Base-by-base conservation (phyloP, 30 jellyfish, hydroid and myxozoan genomes). In the Aurelia sp. region DNA sequence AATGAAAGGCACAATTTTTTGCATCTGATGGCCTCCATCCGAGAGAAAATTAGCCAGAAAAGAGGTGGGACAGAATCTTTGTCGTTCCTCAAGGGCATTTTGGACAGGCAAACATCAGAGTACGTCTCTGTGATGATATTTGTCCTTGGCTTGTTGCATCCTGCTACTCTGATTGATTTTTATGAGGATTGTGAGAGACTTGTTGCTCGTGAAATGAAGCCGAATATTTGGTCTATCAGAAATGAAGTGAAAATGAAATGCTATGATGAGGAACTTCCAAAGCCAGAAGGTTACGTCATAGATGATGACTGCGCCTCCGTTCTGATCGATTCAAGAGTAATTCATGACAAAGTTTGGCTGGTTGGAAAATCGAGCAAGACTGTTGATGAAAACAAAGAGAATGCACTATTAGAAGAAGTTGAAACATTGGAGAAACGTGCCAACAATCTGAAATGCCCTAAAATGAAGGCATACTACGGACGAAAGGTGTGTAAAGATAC, bases 1-100 rank as follows among this genome's bases (percentile, higher is more conserved):
- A 47, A 11, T 27, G 80, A 78, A 35, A 63, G 67, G 11, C 62
- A 64, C 70, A 78, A 78, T 37, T 78, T 78, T 78, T 55, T 27
- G 16, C 58, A 13, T 64, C 13, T 30, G 61, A 40, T 52, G 41
- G 21, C 47, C 13, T 17, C 19, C 11, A 23, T 41, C 31, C 41
- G 40, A 13, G 16, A 70, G 73, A 44, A 44, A 44, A 44, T 6
- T 44, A 9, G 15, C 55, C 15, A 7, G 15, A 3, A 44, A 44
- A 44, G 16, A 44, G 10, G 55, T 16, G 15, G 55, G 55, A 44
- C 16, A 8, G 55, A 44, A 44, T 17, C 11, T 20, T 13, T 62
- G 7, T 78, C 52, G 55, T 44, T 44, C 55, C 55, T 44, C 19
- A 19, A 59, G 6, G 16, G 18, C 37, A 33, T 53, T 20, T 37